Conservation (phyloP, 1,140 invertebrate genomes). For the Phymorhynchus buccinoides region DNA sequence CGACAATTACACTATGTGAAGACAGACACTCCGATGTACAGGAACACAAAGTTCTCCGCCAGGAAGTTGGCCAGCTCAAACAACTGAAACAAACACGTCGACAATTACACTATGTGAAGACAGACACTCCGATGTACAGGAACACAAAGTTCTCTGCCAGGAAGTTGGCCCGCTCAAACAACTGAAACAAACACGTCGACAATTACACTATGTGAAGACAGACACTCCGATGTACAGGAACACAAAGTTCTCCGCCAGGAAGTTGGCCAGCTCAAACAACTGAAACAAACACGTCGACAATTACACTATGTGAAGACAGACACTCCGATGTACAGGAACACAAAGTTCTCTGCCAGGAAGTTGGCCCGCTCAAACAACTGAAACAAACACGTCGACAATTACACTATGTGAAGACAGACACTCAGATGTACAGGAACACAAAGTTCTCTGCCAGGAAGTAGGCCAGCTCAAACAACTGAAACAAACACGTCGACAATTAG, state of each 20-base stretch:
- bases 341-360: conserved; percentile 98
- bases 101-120: no score
- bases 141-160: conserved; percentile 99
- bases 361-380: conserved; percentile 95
- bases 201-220: no score
- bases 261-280: background rate
- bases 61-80: background rate
- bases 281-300: conserved; percentile 30
- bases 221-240: conserved; percentile 99
- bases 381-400: no score
- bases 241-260: conserved; percentile 94
- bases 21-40: background rate
- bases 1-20: no score
- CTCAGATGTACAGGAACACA: conserved; percentile 99
- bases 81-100: conserved; percentile 18
- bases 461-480: background rate
- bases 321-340: conserved; percentile 99
- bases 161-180: conserved; percentile 97
- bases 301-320: no score
- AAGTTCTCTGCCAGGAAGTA: conserved; percentile 88
- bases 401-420: conserved; percentile 99
- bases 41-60: background rate
- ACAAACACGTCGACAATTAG: background rate
- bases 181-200: conserved; percentile 76
- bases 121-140: conserved; percentile 98